These are phyloP conservation scores for Armadillidium nasatum DNA, from an alignment of 1,140 invertebrate genomes.

Conservation along the genomic window DNA sequence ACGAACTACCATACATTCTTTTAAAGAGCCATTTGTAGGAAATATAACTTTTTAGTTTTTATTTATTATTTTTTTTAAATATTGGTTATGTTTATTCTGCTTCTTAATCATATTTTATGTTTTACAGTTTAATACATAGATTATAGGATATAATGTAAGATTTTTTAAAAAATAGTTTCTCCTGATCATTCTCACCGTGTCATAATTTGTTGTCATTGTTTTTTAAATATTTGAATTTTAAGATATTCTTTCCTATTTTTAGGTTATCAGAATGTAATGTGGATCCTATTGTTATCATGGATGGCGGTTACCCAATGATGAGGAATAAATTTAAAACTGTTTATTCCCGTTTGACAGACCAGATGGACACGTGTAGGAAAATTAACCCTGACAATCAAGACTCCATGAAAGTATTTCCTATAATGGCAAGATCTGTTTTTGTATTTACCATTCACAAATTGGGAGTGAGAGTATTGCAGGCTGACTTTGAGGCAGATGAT, in stretches of 20 bases:
- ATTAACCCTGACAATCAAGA: constrained; percentile 25
- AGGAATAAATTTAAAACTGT: constrained; percentile 33
- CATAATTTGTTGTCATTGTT: no score
- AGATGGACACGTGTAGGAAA: constrained; percentile 28
- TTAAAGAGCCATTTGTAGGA: no score
- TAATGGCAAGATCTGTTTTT: constrained; percentile 37
- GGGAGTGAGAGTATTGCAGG: constrained; percentile 31
- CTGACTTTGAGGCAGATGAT: constrained; percentile 41
- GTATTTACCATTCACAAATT: constrained; percentile 26
- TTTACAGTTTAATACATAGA: no score
- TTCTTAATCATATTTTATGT: no score
- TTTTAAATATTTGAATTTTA: no score
- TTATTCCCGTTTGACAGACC: constrained; percentile 23
- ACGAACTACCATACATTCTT: no score
- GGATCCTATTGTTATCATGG: constrained; percentile 33
- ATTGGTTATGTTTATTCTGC: no score
- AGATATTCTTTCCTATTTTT: neutral
- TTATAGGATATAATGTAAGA: no score
- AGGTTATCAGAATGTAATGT: constrained; percentile 35
- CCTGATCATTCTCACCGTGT: no score
- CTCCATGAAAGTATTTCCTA: constrained; percentile 32
- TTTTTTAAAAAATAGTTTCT: no score
- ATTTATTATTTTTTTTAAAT: no score
- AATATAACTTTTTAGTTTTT: no score
- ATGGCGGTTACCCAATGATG: constrained; percentile 39